phyloP scores from a whole-genome alignment of 2,797 vertebrate species.

The Chrosomus eos region DNA sequence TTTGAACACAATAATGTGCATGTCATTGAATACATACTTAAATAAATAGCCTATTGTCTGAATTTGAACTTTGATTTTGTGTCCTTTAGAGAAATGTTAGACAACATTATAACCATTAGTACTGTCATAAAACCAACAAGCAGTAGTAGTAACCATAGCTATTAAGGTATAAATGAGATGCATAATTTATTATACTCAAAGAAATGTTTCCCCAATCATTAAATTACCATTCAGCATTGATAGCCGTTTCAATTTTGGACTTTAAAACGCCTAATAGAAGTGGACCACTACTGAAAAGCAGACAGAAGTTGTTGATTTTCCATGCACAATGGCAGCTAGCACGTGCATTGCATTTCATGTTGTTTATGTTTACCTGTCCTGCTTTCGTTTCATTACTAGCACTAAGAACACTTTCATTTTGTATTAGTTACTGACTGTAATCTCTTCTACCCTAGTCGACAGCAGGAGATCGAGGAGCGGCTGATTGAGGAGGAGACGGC shows the following conservation, averaged over 20 bases:
- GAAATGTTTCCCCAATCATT: neutral
- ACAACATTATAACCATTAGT: no score
- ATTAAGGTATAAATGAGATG: no score
- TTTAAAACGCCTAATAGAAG: neutral
- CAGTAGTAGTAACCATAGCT: neutral
- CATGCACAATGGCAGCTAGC: no score
- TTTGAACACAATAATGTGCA: no score
- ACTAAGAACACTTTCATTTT: neutral
- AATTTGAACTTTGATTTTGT: no score
- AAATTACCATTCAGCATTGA: neutral
- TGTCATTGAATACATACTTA: no score
- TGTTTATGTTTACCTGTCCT: no score
- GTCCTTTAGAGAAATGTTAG: no score
- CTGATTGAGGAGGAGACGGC: slow-evolving; percentile 99
- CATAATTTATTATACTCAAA: neutral
- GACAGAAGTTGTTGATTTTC: neutral
- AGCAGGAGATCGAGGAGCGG: slow-evolving; percentile 99
- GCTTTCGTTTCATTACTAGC: neutral
- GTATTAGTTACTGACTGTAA: no score
- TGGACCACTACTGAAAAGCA: neutral
- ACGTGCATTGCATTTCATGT: neutral
- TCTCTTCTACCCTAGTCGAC: slow-evolving; percentile 79
- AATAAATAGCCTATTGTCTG: no score
- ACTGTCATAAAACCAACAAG: neutral
- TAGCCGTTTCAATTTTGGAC: neutral